Percentiles rank a stretch among this genome's conserved stretches.
Conservation (phyloP, 2,113 vertebrate genomes). For the Platysteira castanea region DNA sequence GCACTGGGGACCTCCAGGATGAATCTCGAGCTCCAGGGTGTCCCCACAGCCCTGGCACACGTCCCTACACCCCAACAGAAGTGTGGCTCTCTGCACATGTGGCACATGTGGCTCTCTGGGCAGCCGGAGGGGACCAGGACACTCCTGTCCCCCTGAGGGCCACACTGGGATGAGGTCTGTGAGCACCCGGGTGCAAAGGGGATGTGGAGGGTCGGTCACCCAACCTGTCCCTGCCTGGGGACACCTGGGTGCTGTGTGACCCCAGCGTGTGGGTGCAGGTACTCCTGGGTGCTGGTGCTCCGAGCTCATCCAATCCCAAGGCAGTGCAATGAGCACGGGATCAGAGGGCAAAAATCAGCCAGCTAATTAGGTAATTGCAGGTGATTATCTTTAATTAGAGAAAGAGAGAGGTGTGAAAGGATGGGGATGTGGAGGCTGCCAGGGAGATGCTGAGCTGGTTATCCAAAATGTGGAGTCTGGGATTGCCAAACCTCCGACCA, state of each 20-base stretch:
- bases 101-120: not conserved
- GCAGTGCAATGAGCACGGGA: fast-evolving
- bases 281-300: not conserved
- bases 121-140: not conserved
- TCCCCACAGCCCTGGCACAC: fast-evolving
- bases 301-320: fast-evolving
- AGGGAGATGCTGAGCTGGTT: not conserved
- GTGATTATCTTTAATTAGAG: not conserved
- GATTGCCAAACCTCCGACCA: fast-evolving
- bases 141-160: not conserved
- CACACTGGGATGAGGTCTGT: not conserved
- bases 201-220: not conserved
- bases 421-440: not conserved
- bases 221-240: not conserved
- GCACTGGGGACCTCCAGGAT: fast-evolving
- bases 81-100: too few relatives aligned
- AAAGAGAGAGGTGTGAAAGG: not conserved
- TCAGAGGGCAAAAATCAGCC: not conserved
- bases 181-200: not conserved
- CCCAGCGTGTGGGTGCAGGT: not conserved
- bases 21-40: fast-evolving
- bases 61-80: fast-evolving
- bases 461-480: not conserved
- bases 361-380: not conserved
- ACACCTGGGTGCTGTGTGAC: not conserved